Conservation (phyloP, 2,113 vertebrate species). For the Saimiri boliviensis region DNA sequence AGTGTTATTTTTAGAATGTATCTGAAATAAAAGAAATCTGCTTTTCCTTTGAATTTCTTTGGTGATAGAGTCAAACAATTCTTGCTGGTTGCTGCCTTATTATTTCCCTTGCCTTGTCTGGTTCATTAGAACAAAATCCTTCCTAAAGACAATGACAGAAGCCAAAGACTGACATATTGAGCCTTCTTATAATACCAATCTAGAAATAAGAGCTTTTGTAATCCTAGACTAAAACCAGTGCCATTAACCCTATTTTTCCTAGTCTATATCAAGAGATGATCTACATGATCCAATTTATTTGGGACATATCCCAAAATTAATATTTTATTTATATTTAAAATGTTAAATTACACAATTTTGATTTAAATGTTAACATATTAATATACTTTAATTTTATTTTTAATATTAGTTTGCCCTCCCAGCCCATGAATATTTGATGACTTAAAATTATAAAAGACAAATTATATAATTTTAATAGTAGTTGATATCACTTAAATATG, state of each 20-base stretch:
- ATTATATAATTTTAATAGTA: background rate
- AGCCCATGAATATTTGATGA: background rate
- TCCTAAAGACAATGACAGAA: background rate
- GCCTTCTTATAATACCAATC: background rate
- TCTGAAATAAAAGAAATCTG: background rate
- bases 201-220: background rate
- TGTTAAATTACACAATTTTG: too few species aligned
- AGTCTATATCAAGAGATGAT: background rate
- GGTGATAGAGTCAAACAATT: background rate
- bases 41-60: background rate
- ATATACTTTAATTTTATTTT: too few species aligned
- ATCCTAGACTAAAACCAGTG: background rate
- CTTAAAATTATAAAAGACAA: slow-evolving; percentile 39
- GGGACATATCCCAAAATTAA: background rate
- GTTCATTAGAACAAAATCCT: background rate
- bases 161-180: background rate
- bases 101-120: background rate
- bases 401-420: background rate
- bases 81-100: background rate
- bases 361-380: too few species aligned
- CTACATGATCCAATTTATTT: background rate
- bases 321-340: background rate
- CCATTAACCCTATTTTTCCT: background rate
- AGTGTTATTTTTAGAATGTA: background rate
- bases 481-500: background rate